These are phyloP conservation scores for Lasiurus cinereus DNA, from an alignment of 2,113 vertebrate genomes.

Conservation along the genomic window DNA sequence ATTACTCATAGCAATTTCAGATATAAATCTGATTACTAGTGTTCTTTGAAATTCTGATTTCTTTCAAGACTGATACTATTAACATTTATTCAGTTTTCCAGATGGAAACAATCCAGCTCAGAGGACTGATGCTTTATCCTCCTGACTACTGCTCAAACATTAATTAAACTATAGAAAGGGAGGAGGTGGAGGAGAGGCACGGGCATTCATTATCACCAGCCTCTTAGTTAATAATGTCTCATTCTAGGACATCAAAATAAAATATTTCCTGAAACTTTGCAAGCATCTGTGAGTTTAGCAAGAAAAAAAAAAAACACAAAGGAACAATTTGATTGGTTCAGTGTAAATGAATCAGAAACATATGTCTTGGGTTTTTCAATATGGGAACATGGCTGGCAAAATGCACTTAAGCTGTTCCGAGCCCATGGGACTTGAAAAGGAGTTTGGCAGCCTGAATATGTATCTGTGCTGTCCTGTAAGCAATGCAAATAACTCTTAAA, in stretches of 20 bases:
- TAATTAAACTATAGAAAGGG: constrained; percentile 14
- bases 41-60: constrained; percentile 31
- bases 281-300: background rate
- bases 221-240: background rate
- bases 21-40: background rate
- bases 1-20: background rate
- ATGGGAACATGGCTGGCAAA: constrained; percentile 39
- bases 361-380: constrained; percentile 3
- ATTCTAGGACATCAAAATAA: background rate
- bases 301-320: background rate
- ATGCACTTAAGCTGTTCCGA: constrained; percentile 39
- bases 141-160: background rate
- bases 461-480: constrained; percentile 43
- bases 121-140: background rate
- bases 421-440: constrained; percentile 19
- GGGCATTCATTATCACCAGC: background rate
- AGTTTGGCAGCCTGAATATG: constrained; percentile 34
- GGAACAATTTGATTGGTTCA: background rate
- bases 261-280: background rate
- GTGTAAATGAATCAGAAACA: constrained; percentile 46
- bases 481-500: constrained; percentile 64
- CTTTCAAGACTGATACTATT: constrained; percentile 4
- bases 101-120: background rate
- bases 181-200: background rate
- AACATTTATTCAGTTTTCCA: background rate